Percentiles rank a stretch among this genome's conserved stretches.
Evolutionary conservation across 2,888 invertebrate species (phyloP).

Genomic region (Acrobasis repandana): DNA sequence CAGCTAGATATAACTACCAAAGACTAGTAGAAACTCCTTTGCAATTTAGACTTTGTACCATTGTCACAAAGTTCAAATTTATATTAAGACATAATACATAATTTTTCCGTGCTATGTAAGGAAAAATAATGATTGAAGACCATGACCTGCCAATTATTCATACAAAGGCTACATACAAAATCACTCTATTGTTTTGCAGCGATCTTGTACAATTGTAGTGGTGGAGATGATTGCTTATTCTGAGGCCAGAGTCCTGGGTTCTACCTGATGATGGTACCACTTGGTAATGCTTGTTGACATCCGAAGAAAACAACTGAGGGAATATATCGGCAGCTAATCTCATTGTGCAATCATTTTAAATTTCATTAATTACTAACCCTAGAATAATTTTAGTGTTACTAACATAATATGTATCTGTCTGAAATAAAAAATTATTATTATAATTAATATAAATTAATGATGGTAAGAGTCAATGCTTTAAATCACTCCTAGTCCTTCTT

Average conservation of each 20-base stretch:
- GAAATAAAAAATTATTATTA: too few relatives aligned
- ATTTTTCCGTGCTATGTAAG: neutral
- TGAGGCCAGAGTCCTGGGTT: neutral
- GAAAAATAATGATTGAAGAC: constrained; percentile 15
- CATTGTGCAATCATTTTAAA: too few relatives aligned
- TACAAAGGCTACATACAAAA: neutral
- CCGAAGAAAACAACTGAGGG: neutral
- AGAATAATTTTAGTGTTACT: too few relatives aligned
- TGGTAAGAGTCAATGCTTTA: too few relatives aligned
- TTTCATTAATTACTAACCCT: too few relatives aligned
- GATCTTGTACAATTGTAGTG: neutral
- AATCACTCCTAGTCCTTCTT: too few relatives aligned
- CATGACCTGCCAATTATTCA: constrained; percentile 15
- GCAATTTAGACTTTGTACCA: neutral
- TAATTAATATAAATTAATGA: too few relatives aligned
- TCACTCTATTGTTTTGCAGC: constrained; percentile 2
- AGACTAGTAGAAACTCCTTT: neutral
- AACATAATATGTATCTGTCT: too few relatives aligned
- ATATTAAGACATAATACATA: neutral
- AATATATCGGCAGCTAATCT: too few relatives aligned
- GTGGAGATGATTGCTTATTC: neutral
- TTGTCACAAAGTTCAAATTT: neutral
- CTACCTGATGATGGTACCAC: neutral
- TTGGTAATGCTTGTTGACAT: neutral
- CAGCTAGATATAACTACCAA: neutral